phyloP scores from a whole-genome alignment of 2,113 vertebrate genomes.

The Rhegmatorhina hoffmannsi region DNA sequence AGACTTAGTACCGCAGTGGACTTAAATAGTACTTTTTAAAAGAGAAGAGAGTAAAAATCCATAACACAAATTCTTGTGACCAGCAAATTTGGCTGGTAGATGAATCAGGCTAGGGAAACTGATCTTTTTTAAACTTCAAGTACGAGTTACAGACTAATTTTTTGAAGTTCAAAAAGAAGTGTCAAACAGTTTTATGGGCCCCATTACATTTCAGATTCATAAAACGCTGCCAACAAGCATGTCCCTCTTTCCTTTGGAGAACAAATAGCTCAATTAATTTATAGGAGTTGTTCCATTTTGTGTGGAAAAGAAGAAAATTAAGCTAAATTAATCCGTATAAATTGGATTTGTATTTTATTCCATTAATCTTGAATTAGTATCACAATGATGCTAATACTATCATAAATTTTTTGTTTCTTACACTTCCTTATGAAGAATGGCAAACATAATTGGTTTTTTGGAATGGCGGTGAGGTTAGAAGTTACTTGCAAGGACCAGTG shows the following conservation, averaged over 20 bases:
- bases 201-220: constrained; percentile 31
- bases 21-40: neutral
- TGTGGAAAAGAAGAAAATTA: neutral
- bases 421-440: neutral
- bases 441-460: neutral
- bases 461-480: neutral
- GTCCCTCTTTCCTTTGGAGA: neutral
- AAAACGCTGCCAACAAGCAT: constrained; percentile 4
- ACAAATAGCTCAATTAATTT: constrained; percentile 41
- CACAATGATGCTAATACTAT: neutral
- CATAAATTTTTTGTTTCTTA: neutral
- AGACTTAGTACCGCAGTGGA: neutral
- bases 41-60: neutral
- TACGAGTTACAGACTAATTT: neutral
- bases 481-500: neutral
- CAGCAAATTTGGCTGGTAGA: neutral
- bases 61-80: neutral
- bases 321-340: constrained; percentile 14
- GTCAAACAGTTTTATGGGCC: constrained; percentile 20
- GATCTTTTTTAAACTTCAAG: neutral
- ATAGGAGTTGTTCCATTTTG: neutral
- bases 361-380: constrained; percentile 24
- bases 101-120: neutral
- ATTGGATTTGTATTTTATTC: neutral
- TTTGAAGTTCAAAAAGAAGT: constrained; percentile 8